Conservation (phyloP, 2,888 invertebrate species). For the Monoplex corrugatus region DNA sequence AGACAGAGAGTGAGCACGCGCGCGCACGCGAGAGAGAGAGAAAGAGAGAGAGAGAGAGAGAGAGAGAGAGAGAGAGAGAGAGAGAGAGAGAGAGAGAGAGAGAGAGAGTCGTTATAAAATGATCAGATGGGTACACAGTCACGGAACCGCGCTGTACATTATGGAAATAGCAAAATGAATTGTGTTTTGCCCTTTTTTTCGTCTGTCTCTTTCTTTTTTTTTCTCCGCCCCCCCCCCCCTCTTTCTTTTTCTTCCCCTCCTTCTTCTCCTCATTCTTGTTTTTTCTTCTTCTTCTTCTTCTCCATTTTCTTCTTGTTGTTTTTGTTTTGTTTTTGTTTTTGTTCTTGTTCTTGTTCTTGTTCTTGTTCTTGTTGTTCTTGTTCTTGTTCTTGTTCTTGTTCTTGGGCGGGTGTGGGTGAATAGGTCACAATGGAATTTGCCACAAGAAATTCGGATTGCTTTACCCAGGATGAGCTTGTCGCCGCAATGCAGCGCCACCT, state of each 20-base stretch:
- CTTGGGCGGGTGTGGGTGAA: too few relatives aligned
- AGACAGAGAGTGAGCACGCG: not conserved
- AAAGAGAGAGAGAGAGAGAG: constrained; percentile 17
- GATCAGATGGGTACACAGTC: too few relatives aligned
- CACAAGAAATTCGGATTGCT: too few relatives aligned
- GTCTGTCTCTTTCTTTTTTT: not conserved
- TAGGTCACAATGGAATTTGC: too few relatives aligned
- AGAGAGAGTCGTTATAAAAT: not conserved
- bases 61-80: constrained; percentile 13
- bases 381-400: too few relatives aligned
- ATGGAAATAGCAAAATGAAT: too few relatives aligned
- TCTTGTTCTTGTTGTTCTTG: too few relatives aligned
- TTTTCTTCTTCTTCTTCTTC: not conserved
- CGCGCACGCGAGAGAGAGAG: not conserved
- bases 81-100: not conserved
- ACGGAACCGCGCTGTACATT: too few relatives aligned
- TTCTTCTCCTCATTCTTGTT: not conserved
- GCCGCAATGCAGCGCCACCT: too few relatives aligned
- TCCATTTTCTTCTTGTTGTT: not conserved
- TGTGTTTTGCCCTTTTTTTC: not conserved
- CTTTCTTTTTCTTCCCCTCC: not conserved
- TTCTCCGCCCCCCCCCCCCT: not conserved
- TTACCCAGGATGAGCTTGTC: too few relatives aligned
- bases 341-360: too few relatives aligned
- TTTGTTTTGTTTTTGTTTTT: not conserved